phyloP scores from a whole-genome alignment of 1,140 invertebrate species.

The Leptinotarsa texana region DNA sequence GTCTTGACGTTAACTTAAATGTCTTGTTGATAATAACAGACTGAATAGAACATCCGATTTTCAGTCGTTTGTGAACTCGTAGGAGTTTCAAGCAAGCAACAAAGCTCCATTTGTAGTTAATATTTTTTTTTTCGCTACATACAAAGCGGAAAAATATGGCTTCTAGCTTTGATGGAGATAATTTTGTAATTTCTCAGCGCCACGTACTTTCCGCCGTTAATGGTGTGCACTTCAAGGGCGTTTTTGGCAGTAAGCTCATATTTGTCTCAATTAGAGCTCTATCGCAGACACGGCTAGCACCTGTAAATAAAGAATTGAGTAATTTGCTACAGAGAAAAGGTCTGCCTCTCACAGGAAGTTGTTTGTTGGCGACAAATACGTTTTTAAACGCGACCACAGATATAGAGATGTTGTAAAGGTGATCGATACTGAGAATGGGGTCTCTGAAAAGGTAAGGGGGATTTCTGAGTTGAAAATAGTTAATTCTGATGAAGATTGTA shows the following conservation, averaged over 20 bases:
- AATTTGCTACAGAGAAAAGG: neutral
- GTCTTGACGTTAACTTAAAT: no score
- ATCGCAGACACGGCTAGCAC: conserved; percentile 9
- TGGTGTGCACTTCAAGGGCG: neutral
- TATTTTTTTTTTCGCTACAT: neutral
- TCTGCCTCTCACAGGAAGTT: no score
- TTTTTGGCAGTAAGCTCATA: neutral
- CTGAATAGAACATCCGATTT: neutral
- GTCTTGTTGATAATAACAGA: no score
- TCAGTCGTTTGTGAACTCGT: neutral
- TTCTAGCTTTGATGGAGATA: neutral
- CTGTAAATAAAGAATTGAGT: conserved; percentile 8
- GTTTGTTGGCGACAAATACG: no score
- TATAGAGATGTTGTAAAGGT: no score
- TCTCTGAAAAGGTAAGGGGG: no score
- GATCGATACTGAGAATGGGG: no score
- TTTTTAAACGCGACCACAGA: no score
- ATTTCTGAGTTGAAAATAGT: no score
- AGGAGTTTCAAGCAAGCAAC: neutral
- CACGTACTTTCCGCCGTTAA: neutral
- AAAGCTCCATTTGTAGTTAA: neutral
- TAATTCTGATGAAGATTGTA: no score
- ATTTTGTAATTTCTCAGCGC: neutral
- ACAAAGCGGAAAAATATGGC: neutral
- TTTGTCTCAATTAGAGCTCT: conserved; percentile 15